Base-by-base conservation (phyloP, 1,140 invertebrate genomes). In the Bombyx mandarina region DNA sequence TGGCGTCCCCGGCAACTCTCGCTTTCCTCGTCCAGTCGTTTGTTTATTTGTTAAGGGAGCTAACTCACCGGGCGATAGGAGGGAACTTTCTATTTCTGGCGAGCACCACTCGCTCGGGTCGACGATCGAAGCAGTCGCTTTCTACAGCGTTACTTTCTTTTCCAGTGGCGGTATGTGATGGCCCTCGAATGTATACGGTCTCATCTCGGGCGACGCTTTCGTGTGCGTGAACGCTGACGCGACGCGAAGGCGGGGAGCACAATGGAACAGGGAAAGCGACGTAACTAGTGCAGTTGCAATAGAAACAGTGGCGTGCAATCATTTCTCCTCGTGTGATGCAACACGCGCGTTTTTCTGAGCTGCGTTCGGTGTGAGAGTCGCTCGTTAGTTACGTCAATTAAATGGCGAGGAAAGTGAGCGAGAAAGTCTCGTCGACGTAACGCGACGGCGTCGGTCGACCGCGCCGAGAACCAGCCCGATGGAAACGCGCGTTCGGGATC, bases 301-400 rank as follows among this genome's bases (percentile, higher is more conserved):
- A 75, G 73, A 76, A 67, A 75, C 66, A 69, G 68, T 77, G 63
- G 73, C 77, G 79, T 79, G 79, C 79, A 82, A 71, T 69, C 75
- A 83, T 84, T 86, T 86, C 81, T 82, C 78, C 69, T 76, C 73
- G 67, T 72, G 77, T 86, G 81, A 86, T 84, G 83, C 81, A 86
- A 86, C 77, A 58, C 60, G 67, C 63, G 64, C 65, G 72, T 81
- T 84, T 82, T 84, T 82, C 73, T 76, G 66, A 63, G 68, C 67
- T 60, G 69, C 71, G 76, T 70, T 35, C 26, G 26, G 73, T 77
- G 79, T 81, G 80, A 82, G 81, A 84, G 75, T 79, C 70, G 75
- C 68, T 82, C 71, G 77, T 75, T 79, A 69, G 82, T 86, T 87
- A 85, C 84, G 82, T 87, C 82, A 82, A 85, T 83, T 82, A 82